Evolutionary conservation across 1,140 invertebrate genomes (phyloP), one percentile per base, ranked within the genome.

Genomic region (Diachasmimorpha longicaudata): DNA sequence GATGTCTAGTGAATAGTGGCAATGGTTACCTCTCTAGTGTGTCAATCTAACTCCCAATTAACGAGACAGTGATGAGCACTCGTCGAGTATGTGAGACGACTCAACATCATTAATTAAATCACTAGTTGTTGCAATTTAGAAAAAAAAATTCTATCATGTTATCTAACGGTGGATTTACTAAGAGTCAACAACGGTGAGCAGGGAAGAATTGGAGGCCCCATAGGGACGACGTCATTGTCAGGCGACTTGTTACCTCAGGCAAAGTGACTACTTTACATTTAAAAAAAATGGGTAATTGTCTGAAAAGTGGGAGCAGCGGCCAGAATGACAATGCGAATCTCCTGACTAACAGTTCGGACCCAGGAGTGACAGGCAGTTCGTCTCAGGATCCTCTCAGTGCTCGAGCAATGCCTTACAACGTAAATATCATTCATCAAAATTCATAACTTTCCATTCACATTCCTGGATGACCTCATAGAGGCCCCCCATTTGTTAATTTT

Each of bases 311-410:
- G 31, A 6, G 83, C 72, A 86, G 89, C 55, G 87, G 85, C 74
- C 89, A 90, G 77, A 88, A 90, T 77, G 91, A 91, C 84, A 91
- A 91, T 82, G 89, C 91, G 44, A 91, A 89, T 37, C 81, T 91
- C 37, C 79, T 92, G 44, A 89, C 86, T 79, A 91, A 89, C 74
- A 89, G 86, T 80, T 80, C 84, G 11, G 88, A 88, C 74, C 81
- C 86, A 78, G 82, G 82, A 14, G 85, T 90, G 69, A 85, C 86
- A 25, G 89, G 90, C 39, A 88, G 89, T 71, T 87, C 87, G 4
- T 89, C 89, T 11, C 85, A 85, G 68, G 90, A 91, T 72, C 85
- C 87, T 37, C 85, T 91, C 72, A 86, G 84, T 75, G 85, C 86
- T 67, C 85, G 70, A 16, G 46, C 87, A 31, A 81, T 88, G 72